A percentile compares a stretch with the other conserved stretches of the same genome.
Conservation (phyloP, 2,113 vertebrate species). For the Brachyhypopomus gauderio region DNA sequence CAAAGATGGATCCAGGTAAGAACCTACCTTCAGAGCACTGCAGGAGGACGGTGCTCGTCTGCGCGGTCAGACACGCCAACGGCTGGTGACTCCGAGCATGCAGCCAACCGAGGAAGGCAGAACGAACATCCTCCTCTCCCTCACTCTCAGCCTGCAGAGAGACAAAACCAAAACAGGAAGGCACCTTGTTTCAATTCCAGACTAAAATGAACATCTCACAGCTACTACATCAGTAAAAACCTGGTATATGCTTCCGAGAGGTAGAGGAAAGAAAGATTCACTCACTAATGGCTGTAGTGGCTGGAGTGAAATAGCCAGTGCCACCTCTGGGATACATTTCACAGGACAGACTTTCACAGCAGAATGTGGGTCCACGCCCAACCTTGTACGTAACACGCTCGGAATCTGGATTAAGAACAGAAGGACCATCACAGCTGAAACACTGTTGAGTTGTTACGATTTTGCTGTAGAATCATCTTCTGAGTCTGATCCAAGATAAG, state of each 20-base stretch:
- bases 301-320: slow-evolving; percentile 78
- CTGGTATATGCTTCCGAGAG: too few species aligned
- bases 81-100: slow-evolving; percentile 76
- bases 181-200: too few species aligned
- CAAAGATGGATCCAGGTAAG: slow-evolving; percentile 32
- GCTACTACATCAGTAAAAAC: background rate
- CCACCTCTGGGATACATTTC: slow-evolving; percentile 79
- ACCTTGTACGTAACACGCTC: slow-evolving; percentile 72
- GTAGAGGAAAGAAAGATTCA: slow-evolving; percentile 37
- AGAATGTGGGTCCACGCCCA: slow-evolving; percentile 80
- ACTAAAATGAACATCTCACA: background rate
- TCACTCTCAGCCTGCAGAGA: slow-evolving; percentile 71
- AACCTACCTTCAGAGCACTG: slow-evolving; percentile 75
- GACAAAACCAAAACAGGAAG: background rate
- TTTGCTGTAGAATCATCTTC: background rate
- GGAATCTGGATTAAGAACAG: slow-evolving; percentile 78
- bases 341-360: slow-evolving; percentile 84
- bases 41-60: slow-evolving; percentile 74
- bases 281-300: slow-evolving; percentile 82
- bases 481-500: background rate
- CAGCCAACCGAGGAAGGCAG: slow-evolving; percentile 84
- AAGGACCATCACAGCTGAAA: background rate
- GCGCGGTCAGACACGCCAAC: slow-evolving; percentile 78
- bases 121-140: slow-evolving; percentile 78
- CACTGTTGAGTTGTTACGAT: background rate